Conservation (phyloP, 2,797 vertebrate genomes). For the Gambusia yucatana region DNA sequence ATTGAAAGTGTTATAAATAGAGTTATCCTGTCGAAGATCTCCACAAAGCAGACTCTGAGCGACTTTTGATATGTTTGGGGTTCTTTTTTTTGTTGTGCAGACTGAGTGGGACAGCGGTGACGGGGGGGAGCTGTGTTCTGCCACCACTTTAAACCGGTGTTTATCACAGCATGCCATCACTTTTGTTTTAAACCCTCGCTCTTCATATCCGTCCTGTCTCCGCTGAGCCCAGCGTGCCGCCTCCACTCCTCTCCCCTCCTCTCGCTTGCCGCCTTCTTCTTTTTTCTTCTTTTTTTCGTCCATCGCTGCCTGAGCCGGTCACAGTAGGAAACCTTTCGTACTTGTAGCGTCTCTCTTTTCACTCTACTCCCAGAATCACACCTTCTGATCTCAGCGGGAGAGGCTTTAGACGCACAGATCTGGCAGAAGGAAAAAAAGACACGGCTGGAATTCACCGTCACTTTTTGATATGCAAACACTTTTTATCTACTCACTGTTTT, state of each 20-base stretch:
- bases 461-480: constrained; percentile 3
- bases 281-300: constrained; percentile 22
- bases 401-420: constrained; percentile 27
- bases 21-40: constrained; percentile 18
- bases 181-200: constrained; percentile 40
- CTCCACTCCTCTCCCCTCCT: constrained; percentile 1
- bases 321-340: constrained; percentile 33
- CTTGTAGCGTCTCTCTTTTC: constrained; percentile 23
- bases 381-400: constrained; percentile 29
- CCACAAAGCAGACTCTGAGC: background rate
- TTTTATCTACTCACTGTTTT: background rate
- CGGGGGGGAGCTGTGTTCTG: background rate
- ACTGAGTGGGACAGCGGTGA: constrained; percentile 8
- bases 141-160: constrained; percentile 21
- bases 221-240: constrained; percentile 38
- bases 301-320: constrained; percentile 20
- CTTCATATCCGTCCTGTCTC: constrained; percentile 17
- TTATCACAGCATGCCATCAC: constrained; percentile 54
- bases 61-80: constrained; percentile 23
- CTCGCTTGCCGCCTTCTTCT: background rate
- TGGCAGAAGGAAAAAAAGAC: background rate
- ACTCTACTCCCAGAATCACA: constrained; percentile 10
- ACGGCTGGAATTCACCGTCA: constrained; percentile 2
- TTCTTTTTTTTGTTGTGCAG: background rate
- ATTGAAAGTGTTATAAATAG: background rate